Conservation (phyloP, 2,888 invertebrate species). For the Drosophila mulleri region DNA sequence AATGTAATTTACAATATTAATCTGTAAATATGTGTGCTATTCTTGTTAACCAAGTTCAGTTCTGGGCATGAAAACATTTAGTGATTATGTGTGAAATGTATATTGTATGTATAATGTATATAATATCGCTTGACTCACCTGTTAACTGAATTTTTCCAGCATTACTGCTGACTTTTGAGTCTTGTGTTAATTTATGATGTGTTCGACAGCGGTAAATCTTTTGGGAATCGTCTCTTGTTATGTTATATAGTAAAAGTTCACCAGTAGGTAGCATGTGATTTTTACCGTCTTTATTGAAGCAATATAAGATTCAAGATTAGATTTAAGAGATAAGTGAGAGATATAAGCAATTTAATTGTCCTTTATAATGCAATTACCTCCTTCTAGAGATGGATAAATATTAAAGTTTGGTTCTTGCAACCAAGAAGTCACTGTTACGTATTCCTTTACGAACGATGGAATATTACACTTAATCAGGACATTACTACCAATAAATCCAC, state of each 20-base stretch:
- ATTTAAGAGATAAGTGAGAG: neutral
- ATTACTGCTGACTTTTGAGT: constrained; percentile 87
- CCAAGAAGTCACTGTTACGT: constrained; percentile 87
- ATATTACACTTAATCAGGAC: constrained; percentile 87
- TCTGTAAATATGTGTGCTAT: no score
- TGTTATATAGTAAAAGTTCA: constrained; percentile 87
- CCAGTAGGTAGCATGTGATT: constrained; percentile 87
- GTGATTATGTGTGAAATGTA: neutral
- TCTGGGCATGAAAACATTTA: no score
- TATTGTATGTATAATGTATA: neutral
- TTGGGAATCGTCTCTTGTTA: constrained; percentile 87
- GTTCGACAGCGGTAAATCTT: constrained; percentile 87
- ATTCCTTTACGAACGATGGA: constrained; percentile 87
- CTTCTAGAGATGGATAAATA: constrained; percentile 86
- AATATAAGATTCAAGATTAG: neutral
- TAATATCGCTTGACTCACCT: constrained; percentile 81
- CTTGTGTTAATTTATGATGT: constrained; percentile 87
- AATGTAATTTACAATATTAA: no score
- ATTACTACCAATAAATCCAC: constrained; percentile 87
- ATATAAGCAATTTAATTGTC: neutral
- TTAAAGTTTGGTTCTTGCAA: constrained; percentile 87
- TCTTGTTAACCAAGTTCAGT: no score
- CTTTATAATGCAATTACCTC: constrained; percentile 84
- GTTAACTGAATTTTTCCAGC: constrained; percentile 87
- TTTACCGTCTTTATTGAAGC: constrained; percentile 86